Evolutionary conservation across 2,113 vertebrate species (phyloP).

Genomic region (Cephalopholis sonnerati): DNA sequence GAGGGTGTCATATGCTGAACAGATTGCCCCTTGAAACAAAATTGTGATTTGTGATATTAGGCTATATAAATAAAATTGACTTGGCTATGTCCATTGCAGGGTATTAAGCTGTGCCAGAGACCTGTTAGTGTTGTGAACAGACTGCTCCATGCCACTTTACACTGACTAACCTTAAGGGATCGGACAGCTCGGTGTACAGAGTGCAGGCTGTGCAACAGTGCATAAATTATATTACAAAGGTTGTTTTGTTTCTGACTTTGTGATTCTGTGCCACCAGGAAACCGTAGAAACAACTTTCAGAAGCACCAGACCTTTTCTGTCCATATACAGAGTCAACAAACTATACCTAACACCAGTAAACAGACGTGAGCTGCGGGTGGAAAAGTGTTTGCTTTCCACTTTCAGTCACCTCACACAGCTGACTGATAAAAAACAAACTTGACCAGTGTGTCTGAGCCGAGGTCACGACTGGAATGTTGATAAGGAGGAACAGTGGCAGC

Average conservation of each 20-base stretch:
- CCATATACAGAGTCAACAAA: neutral
- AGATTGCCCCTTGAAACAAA: too few species aligned
- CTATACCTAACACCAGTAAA: neutral
- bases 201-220: neutral
- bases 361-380: neutral
- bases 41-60: too few species aligned
- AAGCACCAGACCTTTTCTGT: neutral
- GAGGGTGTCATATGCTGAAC: too few species aligned
- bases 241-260: too few species aligned
- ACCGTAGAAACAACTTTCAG: slow-evolving; percentile 17
- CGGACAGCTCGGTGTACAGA: neutral
- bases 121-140: neutral
- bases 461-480: slow-evolving; percentile 60
- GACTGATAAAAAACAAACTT: slow-evolving; percentile 43
- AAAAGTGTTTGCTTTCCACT: slow-evolving; percentile 27
- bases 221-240: neutral
- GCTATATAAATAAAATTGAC: too few species aligned
- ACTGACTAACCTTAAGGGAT: slow-evolving; percentile 11
- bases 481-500: slow-evolving; percentile 41
- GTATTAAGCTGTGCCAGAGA: neutral
- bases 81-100: neutral
- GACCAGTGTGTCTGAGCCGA: slow-evolving; percentile 27
- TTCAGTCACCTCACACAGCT: slow-evolving; percentile 36
- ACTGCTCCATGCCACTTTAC: neutral
- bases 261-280: neutral